A percentile compares a stretch with the other conserved stretches of the same genome.
Evolutionary conservation across 2,113 vertebrate species (phyloP).

Genomic region (Calyptommatus sinebrachiatus): DNA sequence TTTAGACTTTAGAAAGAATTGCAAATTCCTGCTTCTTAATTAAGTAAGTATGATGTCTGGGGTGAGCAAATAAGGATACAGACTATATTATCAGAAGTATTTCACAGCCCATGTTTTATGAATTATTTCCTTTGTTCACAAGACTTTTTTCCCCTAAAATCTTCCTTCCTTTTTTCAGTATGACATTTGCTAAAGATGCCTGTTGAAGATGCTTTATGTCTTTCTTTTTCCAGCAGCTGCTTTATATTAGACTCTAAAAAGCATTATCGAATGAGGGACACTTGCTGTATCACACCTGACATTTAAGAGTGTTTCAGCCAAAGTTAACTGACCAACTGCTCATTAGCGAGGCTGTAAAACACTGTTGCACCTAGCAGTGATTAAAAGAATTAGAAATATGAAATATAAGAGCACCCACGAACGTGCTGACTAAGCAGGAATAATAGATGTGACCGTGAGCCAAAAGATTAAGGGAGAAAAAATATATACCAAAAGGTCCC

Average conservation of each 20-base stretch:
- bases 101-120: slow-evolving; percentile 6
- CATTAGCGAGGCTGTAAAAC: slow-evolving; percentile 60
- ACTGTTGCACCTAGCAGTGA: slow-evolving; percentile 40
- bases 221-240: slow-evolving; percentile 8
- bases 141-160: slow-evolving; percentile 28
- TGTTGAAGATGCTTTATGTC: background rate
- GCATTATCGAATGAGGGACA: background rate
- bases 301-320: slow-evolving; percentile 47
- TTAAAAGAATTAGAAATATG: slow-evolving; percentile 66
- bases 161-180: background rate
- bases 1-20: slow-evolving; percentile 10
- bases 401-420: slow-evolving; percentile 62
- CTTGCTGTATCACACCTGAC: slow-evolving; percentile 28
- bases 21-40: background rate
- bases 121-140: slow-evolving; percentile 31
- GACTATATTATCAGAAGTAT: slow-evolving; percentile 24
- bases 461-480: slow-evolving; percentile 43
- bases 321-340: slow-evolving; percentile 54
- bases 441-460: slow-evolving; percentile 60
- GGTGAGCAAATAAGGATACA: slow-evolving; percentile 3
- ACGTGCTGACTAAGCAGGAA: slow-evolving; percentile 64
- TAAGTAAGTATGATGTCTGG: background rate
- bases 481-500: slow-evolving; percentile 60
- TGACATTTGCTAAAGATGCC: slow-evolving; percentile 1
- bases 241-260: slow-evolving; percentile 34